phyloP scores from a whole-genome alignment of 92 coral and sea anemone species.

The Palythoa caribaeorum region DNA sequence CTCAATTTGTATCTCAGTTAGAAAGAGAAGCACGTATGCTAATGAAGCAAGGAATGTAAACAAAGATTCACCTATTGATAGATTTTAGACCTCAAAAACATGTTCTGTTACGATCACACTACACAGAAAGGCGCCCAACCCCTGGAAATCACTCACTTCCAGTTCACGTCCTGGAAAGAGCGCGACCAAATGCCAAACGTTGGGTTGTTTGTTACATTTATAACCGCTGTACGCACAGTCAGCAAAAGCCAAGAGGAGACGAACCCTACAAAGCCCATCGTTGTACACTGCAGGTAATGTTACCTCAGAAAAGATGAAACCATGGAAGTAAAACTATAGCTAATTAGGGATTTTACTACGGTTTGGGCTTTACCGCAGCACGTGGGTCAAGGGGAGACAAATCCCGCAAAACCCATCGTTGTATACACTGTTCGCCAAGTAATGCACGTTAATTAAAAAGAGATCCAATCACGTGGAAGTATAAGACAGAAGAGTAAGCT shows the following conservation, averaged over 20 bases:
- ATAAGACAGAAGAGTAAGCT: too few species aligned
- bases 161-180: slow-evolving; percentile 89
- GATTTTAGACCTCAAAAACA: background rate
- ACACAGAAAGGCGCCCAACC: slow-evolving; percentile 47
- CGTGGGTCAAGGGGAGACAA: too few species aligned
- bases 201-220: slow-evolving; percentile 87
- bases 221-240: slow-evolving; percentile 73
- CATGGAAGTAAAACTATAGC: background rate
- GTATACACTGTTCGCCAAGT: too few species aligned
- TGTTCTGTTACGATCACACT: background rate
- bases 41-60: too few species aligned
- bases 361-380: too few species aligned
- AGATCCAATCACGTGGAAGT: too few species aligned
- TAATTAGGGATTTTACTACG: too few species aligned
- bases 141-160: slow-evolving; percentile 83
- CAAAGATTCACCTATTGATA: background rate
- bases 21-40: too few species aligned
- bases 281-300: slow-evolving; percentile 92
- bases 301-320: background rate
- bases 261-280: slow-evolving; percentile 68
- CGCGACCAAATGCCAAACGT: slow-evolving; percentile 80
- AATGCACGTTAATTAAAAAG: too few species aligned
- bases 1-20: too few species aligned
- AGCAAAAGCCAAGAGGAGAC: slow-evolving; percentile 72
- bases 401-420: too few species aligned